Base-by-base conservation (phyloP, 2,888 invertebrate genomes). In the Tryphoninae sp. region DNA sequence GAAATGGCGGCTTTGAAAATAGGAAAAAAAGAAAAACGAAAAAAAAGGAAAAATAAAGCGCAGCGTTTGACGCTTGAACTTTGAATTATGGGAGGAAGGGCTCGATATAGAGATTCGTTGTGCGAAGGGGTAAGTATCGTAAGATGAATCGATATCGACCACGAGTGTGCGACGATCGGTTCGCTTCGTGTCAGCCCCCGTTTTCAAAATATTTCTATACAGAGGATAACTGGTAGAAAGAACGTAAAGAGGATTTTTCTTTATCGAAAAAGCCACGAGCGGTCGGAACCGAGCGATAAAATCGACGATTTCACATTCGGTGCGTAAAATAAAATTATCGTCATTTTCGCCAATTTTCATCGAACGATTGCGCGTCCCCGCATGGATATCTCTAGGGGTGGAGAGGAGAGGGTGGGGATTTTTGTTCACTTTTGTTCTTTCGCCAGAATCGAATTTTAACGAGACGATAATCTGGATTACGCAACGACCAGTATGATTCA, bases 51-150 rank as follows among this genome's bases (percentile, higher is more conserved):
- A 33, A 33, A 4, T 11, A 49, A 13, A 19, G 11, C 3, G 6
- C 33, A 45, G 23, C 69, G 6, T 78, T 81, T 61, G 64, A 81
- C 78, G 53, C 71, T 81, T 81, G 69, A 78, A 61, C 81, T 78
- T 72, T 81, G 74, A 71, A 33, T 33, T 33, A 33, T 33, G 33
- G 6, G 33, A 33, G 33, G 6, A 33, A 33, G 33, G 33, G 33
- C 33, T 6, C 77, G 26, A 11, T 42, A 22, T 19, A 26, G 23
- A 33, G 33, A 33, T 33, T 33, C 33, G 33, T 33, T 33, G 33
- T 33, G 33, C 33, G 33, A 33, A 33, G 33, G 33, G 6, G 33
- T 33, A 6, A 33, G 6, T 16, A 19, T n/a, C 16, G 19, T 6
- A 55, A 55, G 19, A 55, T 16, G 22, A 55, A 55, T 19, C 19